Conservation (phyloP, 92 coral and sea anemone species). For the Pocillopora grandis region DNA sequence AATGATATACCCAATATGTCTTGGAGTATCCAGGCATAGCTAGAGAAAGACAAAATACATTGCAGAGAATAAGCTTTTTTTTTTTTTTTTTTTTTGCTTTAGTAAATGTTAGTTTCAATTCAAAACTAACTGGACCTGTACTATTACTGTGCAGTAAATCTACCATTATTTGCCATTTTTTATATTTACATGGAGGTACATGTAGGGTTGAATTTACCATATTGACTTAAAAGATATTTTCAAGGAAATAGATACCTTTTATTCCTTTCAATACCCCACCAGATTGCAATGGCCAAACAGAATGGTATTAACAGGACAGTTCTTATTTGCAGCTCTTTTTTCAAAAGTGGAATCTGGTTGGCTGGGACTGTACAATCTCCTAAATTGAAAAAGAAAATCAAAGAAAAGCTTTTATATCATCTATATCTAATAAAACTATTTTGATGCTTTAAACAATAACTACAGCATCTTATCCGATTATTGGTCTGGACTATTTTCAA, state of each 20-base stretch:
- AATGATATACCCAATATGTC: slow-evolving; percentile 93
- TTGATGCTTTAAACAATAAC: not conserved
- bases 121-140: too few species aligned
- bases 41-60: slow-evolving; percentile 8
- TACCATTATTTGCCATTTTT: too few species aligned
- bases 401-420: not conserved
- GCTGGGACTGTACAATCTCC: slow-evolving; percentile 81
- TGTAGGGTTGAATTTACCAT: too few species aligned
- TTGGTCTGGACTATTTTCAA: too few species aligned
- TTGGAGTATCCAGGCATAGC: slow-evolving; percentile 97
- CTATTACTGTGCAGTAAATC: too few species aligned
- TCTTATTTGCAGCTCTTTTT: slow-evolving; percentile 78
- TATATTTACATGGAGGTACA: too few species aligned
- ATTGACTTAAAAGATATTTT: not conserved
- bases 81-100: too few species aligned
- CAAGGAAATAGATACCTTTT: slow-evolving; percentile 53
- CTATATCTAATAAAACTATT: not conserved
- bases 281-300: slow-evolving; percentile 76
- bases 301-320: slow-evolving; percentile 54
- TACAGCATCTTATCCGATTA: too few species aligned
- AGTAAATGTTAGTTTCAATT: not conserved
- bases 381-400: not conserved
- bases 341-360: slow-evolving; percentile 67
- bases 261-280: slow-evolving; percentile 96
- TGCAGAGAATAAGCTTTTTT: not conserved